A percentile compares a stretch with the other conserved stretches of the same genome.
These are phyloP conservation scores for Montipora foliosa DNA, from an alignment of 64 coral and sea anemone genomes.

Conservation along the genomic window DNA sequence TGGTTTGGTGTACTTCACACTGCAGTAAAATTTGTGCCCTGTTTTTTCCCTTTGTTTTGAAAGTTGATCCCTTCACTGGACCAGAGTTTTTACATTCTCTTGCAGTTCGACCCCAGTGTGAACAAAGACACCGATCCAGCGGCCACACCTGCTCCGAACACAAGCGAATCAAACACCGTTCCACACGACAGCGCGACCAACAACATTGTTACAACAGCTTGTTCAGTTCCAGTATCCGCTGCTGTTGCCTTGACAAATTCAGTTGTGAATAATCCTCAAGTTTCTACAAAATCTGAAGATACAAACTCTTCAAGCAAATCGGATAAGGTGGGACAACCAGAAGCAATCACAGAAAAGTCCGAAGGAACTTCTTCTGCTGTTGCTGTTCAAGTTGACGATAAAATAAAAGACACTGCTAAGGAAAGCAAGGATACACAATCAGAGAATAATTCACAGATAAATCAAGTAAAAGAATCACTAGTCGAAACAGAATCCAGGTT, in stretches of 20 bases:
- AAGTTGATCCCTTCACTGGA: not conserved
- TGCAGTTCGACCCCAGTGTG: constrained; percentile 17
- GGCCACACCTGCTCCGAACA: not conserved
- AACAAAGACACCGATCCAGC: not conserved
- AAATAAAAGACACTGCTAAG: not conserved
- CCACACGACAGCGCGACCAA: not conserved
- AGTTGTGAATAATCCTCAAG: not conserved
- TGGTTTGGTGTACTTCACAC: not conserved
- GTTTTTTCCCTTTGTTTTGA: not conserved
- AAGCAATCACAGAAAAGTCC: not conserved
- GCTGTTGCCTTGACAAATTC: constrained; percentile 25
- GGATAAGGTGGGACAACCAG: not conserved
- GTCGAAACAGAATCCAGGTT: not conserved
- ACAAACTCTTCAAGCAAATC: not conserved
- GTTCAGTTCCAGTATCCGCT: not conserved
- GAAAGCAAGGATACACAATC: not conserved
- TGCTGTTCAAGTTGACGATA: not conserved
- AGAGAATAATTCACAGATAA: not conserved
- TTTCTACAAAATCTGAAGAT: not conserved
- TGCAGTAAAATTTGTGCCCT: not conserved
- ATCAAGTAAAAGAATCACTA: not conserved
- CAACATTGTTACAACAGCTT: not conserved
- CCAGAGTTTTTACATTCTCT: not conserved
- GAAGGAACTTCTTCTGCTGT: not conserved
- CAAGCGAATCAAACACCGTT: not conserved